These are phyloP conservation scores for Onychomys leucogaster DNA, from an alignment of 2,797 vertebrate species.

Conservation along the genomic window DNA sequence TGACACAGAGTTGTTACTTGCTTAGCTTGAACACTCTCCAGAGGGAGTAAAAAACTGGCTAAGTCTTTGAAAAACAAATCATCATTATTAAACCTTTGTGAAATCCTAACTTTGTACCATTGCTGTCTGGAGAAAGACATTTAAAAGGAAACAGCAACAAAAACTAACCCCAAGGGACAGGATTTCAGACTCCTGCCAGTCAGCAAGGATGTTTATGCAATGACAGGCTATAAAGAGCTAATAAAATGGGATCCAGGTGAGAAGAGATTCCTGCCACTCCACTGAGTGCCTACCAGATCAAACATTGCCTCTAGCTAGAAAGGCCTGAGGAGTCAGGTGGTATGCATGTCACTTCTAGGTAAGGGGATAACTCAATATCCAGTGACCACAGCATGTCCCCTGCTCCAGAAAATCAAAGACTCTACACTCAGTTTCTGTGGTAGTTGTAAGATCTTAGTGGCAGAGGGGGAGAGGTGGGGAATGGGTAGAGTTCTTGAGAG, in stretches of 20 bases:
- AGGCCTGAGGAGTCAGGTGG: background rate
- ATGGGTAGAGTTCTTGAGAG: background rate
- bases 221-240: background rate
- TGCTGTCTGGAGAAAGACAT: background rate
- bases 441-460: background rate
- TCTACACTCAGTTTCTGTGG: background rate
- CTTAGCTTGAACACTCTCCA: background rate
- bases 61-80: background rate
- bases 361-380: background rate
- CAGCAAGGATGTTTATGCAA: background rate
- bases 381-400: background rate
- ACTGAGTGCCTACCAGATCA: background rate
- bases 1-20: fast-evolving
- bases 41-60: background rate
- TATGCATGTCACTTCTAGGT: background rate
- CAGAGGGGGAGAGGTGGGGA: too few relatives aligned
- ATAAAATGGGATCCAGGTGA: background rate
- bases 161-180: background rate
- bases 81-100: background rate
- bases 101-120: background rate
- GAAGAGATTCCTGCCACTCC: background rate
- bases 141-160: background rate
- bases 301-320: background rate
- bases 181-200: background rate
- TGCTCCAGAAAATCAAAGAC: background rate